A percentile compares a stretch with the other conserved stretches of the same genome.
These are phyloP conservation scores for Hydropsyche betteni DNA, from an alignment of 2,888 invertebrate genomes.

Conservation along the genomic window DNA sequence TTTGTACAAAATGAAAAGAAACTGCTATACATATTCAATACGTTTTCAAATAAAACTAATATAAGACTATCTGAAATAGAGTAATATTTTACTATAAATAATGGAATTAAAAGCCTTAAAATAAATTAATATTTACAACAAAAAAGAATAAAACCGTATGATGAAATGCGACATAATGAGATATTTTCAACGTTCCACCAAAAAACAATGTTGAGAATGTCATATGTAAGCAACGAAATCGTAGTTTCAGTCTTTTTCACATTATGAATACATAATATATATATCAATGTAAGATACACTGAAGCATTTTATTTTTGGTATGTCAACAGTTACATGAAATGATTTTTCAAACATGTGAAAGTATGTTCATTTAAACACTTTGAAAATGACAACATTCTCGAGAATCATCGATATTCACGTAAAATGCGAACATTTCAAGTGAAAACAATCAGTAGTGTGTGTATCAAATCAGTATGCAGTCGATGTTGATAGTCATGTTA, in stretches of 20 bases:
- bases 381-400: too few species aligned
- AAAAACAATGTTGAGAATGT: background rate
- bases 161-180: background rate
- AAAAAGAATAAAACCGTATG: background rate
- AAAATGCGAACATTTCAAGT: too few species aligned
- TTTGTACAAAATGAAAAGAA: too few species aligned
- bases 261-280: conserved; percentile 16
- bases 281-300: conserved; percentile 7
- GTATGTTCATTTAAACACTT: too few species aligned
- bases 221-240: background rate
- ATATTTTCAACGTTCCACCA: background rate
- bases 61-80: background rate
- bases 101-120: conserved; percentile 2
- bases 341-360: too few species aligned
- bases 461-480: too few species aligned
- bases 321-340: background rate
- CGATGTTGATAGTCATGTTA: background rate
- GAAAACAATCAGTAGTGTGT: too few species aligned
- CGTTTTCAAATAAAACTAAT: too few species aligned
- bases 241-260: conserved; percentile 8
- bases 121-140: conserved; percentile 15
- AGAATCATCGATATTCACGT: too few species aligned
- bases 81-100: conserved; percentile 13
- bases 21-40: too few species aligned
- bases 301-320: conserved; percentile 15